phyloP scores from a whole-genome alignment of 2,113 vertebrate species.

The Mirza zaza region DNA sequence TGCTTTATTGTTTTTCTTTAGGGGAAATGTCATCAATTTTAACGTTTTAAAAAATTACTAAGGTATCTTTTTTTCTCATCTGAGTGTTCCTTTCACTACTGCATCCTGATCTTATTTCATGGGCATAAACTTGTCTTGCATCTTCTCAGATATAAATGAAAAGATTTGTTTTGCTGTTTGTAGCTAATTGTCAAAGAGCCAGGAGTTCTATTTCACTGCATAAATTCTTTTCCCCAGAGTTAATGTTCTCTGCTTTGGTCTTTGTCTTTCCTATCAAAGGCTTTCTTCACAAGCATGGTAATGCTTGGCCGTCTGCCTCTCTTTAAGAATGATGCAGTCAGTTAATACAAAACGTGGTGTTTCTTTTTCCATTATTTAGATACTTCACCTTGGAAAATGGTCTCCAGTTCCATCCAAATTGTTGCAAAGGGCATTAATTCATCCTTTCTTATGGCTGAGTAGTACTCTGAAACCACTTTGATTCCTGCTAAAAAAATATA shows the following conservation, averaged over 20 bases:
- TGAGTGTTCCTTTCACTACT: neutral
- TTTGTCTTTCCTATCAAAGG: neutral
- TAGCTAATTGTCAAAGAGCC: no score
- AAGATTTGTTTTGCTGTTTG: neutral
- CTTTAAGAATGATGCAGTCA: neutral
- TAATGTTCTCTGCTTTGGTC: neutral
- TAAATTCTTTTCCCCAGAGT: neutral
- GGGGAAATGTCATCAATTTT: neutral
- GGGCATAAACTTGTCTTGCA: neutral
- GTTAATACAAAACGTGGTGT: neutral
- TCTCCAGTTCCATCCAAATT: no score
- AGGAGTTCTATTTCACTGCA: neutral
- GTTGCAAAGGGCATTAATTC: no score
- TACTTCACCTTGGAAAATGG: no score
- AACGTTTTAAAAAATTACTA: neutral
- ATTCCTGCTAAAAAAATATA: no score
- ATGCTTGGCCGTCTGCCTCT: neutral
- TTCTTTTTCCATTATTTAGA: no score
- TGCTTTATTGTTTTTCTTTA: neutral
- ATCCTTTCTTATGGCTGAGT: no score
- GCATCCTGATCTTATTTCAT: neutral
- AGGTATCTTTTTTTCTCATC: neutral
- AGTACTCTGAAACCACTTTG: no score
- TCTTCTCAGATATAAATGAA: neutral
- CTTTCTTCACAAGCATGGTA: neutral